Evolutionary conservation across 2,113 vertebrate genomes (phyloP), one percentile per base, ranked within the genome.

Genomic region (Actenoides hombroni): DNA sequence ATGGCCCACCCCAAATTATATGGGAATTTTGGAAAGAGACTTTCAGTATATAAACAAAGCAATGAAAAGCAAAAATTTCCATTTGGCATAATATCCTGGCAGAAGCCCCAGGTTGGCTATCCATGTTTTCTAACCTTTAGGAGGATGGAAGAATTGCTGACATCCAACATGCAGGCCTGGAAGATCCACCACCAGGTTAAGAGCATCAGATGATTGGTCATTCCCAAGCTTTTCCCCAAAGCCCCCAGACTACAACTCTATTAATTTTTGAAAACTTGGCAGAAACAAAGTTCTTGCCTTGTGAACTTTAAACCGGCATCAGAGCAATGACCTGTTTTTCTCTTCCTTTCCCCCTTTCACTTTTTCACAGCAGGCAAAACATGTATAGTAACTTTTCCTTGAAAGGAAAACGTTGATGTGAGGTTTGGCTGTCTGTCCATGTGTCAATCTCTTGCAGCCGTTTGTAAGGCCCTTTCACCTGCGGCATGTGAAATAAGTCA

Each of bases 131-230:
- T 42, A 53, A 44, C 10, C 17, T 86, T 83, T 37, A 21, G 31
- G n/a, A 21, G 31, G n/a, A 24, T 0, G 57, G 64, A 54, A 57
- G 13, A 0, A 1, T 15, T 26, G 33, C 67, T 3, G 1, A 17
- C 13, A 18, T 19, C 40, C 7, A 0, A 9, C 26, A 29, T 16
- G 35, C 48, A 64, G 31, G 33, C 23, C 56, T 51, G 42, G 29
- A 40, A 39, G 20, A 51, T 5, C 57, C 53, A 28, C 5, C 9
- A 4, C 10, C 0, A 3, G 70, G 60, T 82, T 70, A 84, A 85
- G 17, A 59, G 18, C 42, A 76, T 11, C 15, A 23, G 25, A 9
- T 26, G 17, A n/a, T 60, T 49, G 44, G 67, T 65, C 12, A 9
- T 69, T 70, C 71, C 53, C 57, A 37, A 49, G 48, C 51, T 83